phyloP scores from a whole-genome alignment of 1,140 invertebrate species.

The Drosophila malerkotliana region DNA sequence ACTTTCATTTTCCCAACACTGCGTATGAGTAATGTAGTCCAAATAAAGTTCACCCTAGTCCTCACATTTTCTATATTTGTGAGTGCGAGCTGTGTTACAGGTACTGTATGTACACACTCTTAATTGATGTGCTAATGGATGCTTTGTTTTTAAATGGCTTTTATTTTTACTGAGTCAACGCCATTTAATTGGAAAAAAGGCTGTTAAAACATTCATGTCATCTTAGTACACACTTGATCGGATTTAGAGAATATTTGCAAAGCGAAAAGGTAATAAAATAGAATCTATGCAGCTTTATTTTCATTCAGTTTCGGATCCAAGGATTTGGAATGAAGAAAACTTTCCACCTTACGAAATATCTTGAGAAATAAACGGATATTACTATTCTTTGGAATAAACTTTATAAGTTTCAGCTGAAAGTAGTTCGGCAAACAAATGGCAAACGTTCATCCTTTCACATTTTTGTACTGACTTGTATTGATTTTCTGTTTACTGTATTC shows the following conservation, averaged over 20 bases:
- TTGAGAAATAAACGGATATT: constrained; percentile 21
- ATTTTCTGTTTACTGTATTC: constrained; percentile 29
- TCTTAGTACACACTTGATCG: background rate
- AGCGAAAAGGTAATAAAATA: constrained; percentile 1
- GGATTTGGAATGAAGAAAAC: background rate
- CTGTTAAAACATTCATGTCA: background rate
- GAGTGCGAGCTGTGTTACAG: constrained; percentile 8
- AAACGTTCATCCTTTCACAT: constrained; percentile 4
- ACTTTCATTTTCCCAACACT: constrained; percentile 13
- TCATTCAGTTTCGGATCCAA: background rate
- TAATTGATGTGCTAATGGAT: constrained; percentile 58
- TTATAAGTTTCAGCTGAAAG: constrained; percentile 3
- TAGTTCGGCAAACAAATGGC: constrained; percentile 30
- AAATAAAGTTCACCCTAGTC: constrained; percentile 4
- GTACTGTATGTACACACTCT: constrained; percentile 25
- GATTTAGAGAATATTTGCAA: background rate
- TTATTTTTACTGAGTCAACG: constrained; percentile 17
- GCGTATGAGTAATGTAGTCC: constrained; percentile 3
- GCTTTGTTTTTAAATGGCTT: constrained; percentile 41
- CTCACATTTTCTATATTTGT: background rate
- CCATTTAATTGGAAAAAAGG: constrained; percentile 19
- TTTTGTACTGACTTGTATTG: constrained; percentile 41
- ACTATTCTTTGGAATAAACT: constrained; percentile 6
- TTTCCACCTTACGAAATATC: background rate
- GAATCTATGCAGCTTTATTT: background rate